Evolutionary conservation across 2,113 vertebrate genomes (phyloP), one percentile per base, ranked within the genome.

Genomic region (Rattus rattus): DNA sequence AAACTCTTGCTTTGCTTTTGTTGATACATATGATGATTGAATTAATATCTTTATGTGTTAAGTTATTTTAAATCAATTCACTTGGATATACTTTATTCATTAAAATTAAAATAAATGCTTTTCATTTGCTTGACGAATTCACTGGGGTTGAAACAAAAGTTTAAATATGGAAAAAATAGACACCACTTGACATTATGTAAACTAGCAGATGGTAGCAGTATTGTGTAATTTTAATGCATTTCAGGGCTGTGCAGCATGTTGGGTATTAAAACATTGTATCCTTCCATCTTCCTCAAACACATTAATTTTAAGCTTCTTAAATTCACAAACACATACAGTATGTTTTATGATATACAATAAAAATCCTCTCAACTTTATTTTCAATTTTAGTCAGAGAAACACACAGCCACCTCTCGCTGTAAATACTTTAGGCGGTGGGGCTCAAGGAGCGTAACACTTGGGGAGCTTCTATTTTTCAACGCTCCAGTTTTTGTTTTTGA

Each of bases 281-380:
- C 1, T 36, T 73, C 61, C 91, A 67, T 87, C 92, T 93, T 81
- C 8, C 73, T 92, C 70, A 96, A 84, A 72, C 72, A 87, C 39
- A 85, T 97, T 95, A 54, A 91, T 91, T 92, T 94, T 88, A 96
- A 95, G 85, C 79, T 96, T 73, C 89, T 94, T 96, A 92, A 91
- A 79, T 89, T 92, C 47, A 69, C 19, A 77, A 72, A 43, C 7
- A 52, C 56, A 83, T 88, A 65, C 4, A 54, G 56, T 79, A 87
- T 72, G 30, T 49, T 94, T 97, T 90, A 73, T 81, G 49, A 59
- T 65, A 77, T 94, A 52, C 96, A 91, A 69, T 54, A 94, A 75
- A 96, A 96, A 95, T 69, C n/a, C 5, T 4, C 14, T 91, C 63
- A 14, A 13, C 47, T 89, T 92, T 36, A 72, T 84, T 63, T 92